Evolutionary conservation across 2,113 vertebrate genomes (phyloP), one percentile per base, ranked within the genome.

Genomic region (Xyliphius kryptos): DNA sequence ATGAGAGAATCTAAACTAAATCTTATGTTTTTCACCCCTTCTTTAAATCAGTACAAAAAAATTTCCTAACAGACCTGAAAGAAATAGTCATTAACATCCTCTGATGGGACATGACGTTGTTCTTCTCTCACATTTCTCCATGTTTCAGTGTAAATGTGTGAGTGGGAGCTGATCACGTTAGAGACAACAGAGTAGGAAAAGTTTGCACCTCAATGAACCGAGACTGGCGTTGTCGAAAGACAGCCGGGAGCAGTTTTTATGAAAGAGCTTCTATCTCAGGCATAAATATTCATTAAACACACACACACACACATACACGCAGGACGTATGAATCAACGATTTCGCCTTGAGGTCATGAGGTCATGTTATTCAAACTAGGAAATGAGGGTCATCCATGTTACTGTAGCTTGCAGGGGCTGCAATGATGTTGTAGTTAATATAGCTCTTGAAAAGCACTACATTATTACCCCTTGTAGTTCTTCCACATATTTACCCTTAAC

Each of bases 281-380:
- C 75, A 81, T 82, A 79, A 75, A 80, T 84, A 84, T 81, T 80
- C 75, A 79, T n/a, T n/a, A n/a, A n/a, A n/a, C n/a, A n/a, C n/a
- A n/a, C n/a, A n/a, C n/a, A n/a, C n/a, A n/a, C n/a, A 56, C 64
- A 67, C 56, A 58, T 60, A 56, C 70, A 22, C 20, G 20, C 32
- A 61, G 61, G 67, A 54, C 43, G 59, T 8, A 36, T 68, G 70
- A 66, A 69, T 22, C 26, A 56, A 21, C 53, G 49, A 69, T 72
- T 62, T 59, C 7, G 54, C 61, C 60, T 67, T 48, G 74, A n/a
- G n/a, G n/a, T n/a, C n/a, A 81, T 73, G 79, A 77, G 74, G 72
- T 74, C 66, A 71, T 40, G 32, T 58, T 68, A 58, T 68, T 71
- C 56, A 65, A 74, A 67, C 32, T 57, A 54, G 26, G 59, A 78